Evolutionary conservation across 2,888 invertebrate genomes (phyloP).

Genomic region (Theristus sp.): DNA sequence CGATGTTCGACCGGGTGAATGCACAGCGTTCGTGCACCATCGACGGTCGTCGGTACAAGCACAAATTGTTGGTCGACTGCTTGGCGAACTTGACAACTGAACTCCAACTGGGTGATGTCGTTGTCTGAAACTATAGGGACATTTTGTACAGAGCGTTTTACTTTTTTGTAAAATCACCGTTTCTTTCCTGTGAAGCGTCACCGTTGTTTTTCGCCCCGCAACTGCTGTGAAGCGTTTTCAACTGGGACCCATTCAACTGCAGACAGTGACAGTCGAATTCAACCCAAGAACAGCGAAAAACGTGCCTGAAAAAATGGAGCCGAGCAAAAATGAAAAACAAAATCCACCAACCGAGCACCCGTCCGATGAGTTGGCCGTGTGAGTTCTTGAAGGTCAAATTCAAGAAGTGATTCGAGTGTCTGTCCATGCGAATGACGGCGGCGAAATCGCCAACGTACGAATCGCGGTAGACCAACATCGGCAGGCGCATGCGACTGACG

Average conservation of each 20-base stretch:
- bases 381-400: not conserved
- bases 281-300: too few relatives aligned
- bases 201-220: too few relatives aligned
- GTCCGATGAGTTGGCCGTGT: not conserved
- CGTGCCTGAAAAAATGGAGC: too few relatives aligned
- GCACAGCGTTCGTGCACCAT: not conserved
- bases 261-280: too few relatives aligned
- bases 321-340: too few relatives aligned
- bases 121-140: not conserved
- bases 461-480: not conserved
- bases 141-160: too few relatives aligned
- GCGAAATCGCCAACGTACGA: not conserved
- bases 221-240: too few relatives aligned
- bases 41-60: not conserved
- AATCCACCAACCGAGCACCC: not conserved
- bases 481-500: not conserved
- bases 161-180: too few relatives aligned
- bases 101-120: not conserved
- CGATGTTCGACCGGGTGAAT: not conserved
- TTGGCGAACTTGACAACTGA: not conserved
- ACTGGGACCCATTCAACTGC: too few relatives aligned
- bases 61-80: not conserved
- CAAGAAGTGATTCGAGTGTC: not conserved
- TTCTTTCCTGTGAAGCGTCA: too few relatives aligned
- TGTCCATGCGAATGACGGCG: not conserved